phyloP scores from a whole-genome alignment of 2,797 vertebrate species.

The Syndactyla subalaris region DNA sequence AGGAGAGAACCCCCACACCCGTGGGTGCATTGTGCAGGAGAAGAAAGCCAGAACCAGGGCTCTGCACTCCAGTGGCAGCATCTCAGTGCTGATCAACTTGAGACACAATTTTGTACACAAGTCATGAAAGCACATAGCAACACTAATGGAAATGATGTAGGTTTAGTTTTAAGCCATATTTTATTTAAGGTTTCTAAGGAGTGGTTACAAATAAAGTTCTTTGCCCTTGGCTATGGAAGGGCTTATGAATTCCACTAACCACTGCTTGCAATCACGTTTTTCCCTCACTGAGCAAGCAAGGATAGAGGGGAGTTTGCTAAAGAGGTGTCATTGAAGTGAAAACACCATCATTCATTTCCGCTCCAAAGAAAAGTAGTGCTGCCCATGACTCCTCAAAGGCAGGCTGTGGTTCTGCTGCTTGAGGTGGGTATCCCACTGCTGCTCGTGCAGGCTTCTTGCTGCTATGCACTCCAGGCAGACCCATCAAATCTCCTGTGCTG shows the following conservation, averaged over 20 bases:
- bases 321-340: neutral
- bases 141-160: neutral
- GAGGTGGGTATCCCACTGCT: neutral
- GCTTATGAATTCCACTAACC: neutral
- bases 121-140: neutral
- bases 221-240: neutral
- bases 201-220: neutral
- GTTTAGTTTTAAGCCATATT: neutral
- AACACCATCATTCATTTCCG: neutral
- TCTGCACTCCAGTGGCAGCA: neutral
- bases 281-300: neutral
- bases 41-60: neutral
- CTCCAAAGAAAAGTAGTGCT: neutral
- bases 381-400: neutral
- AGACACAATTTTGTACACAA: neutral
- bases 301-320: neutral
- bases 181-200: neutral
- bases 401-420: neutral
- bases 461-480: neutral
- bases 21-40: neutral
- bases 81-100: neutral
- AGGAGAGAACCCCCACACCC: neutral
- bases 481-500: neutral
- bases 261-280: neutral
- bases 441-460: fast-evolving